Evolutionary conservation across 2,113 vertebrate genomes (phyloP).

Genomic region (Naja naja): DNA sequence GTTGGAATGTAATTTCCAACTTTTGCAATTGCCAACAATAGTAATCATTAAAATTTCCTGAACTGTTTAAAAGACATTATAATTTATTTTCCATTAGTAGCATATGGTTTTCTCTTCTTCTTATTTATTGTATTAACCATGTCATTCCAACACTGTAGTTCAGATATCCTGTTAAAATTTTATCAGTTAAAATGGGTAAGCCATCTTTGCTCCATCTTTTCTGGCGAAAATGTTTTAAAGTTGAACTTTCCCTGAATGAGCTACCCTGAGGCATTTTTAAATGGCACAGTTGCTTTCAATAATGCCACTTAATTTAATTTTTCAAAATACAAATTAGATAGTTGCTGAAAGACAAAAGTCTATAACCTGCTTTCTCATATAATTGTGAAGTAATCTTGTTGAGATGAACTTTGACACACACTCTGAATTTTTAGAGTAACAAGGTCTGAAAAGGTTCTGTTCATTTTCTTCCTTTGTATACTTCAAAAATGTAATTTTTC

Average conservation of each 20-base stretch:
- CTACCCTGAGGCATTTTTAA: not conserved
- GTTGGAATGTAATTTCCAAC: not conserved
- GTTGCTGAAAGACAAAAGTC: not conserved
- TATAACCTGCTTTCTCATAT: not conserved
- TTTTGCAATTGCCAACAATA: not conserved
- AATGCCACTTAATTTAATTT: slow-evolving; percentile 4
- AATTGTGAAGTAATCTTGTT: not conserved
- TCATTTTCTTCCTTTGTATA: not conserved
- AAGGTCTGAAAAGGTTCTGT: not conserved
- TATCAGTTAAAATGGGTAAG: not conserved
- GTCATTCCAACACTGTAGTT: not conserved
- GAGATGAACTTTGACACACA: not conserved
- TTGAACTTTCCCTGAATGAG: slow-evolving; percentile 6
- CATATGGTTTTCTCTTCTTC: not conserved
- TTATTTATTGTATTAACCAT: not conserved
- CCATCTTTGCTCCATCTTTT: not conserved
- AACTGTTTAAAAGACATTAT: not conserved
- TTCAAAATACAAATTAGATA: not conserved
- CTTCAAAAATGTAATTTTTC: not conserved
- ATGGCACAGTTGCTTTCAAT: slow-evolving; percentile 14
- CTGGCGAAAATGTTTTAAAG: slow-evolving; percentile 9
- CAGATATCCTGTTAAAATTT: not conserved
- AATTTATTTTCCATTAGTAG: not conserved
- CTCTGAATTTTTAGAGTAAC: not conserved
- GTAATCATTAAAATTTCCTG: not conserved